phyloP scores from a whole-genome alignment of 2,113 vertebrate genomes.

The Corythoichthys haematopterus region DNA sequence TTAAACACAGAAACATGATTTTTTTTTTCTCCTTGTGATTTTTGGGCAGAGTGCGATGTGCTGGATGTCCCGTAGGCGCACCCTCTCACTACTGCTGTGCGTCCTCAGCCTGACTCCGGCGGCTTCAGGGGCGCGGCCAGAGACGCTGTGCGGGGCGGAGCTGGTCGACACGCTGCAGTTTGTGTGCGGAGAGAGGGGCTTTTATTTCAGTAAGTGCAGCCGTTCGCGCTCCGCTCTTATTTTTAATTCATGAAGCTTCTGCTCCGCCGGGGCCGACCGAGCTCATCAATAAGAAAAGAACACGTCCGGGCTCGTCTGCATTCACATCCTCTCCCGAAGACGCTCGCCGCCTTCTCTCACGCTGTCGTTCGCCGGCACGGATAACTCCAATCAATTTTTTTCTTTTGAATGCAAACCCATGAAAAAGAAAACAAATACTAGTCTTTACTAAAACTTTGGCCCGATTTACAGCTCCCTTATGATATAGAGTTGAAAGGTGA shows the following conservation, averaged over 20 bases:
- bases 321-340: constrained; percentile 42
- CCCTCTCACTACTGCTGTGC: constrained; percentile 94
- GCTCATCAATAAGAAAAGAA: constrained; percentile 75
- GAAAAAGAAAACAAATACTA: no score
- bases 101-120: constrained; percentile 89
- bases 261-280: constrained; percentile 49
- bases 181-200: constrained; percentile 97
- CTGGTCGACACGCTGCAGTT: constrained; percentile 98
- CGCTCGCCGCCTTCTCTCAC: constrained; percentile 17
- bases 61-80: constrained; percentile 82
- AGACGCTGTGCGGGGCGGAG: constrained; percentile 97
- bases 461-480: no score
- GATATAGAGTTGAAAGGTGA: no score
- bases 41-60: constrained; percentile 85
- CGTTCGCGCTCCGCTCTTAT: constrained; percentile 34
- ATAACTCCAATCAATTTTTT: no score
- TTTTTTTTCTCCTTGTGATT: constrained; percentile 16
- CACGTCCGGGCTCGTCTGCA: constrained; percentile 42
- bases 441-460: no score
- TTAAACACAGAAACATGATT: not conserved
- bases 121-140: constrained; percentile 77
- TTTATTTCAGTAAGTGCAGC: constrained; percentile 98
- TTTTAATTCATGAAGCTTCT: constrained; percentile 64
- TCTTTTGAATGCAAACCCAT: no score
- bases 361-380: not conserved